Evolutionary conservation across 1,140 invertebrate genomes (phyloP).

Genomic region (Drosophila melanica): DNA sequence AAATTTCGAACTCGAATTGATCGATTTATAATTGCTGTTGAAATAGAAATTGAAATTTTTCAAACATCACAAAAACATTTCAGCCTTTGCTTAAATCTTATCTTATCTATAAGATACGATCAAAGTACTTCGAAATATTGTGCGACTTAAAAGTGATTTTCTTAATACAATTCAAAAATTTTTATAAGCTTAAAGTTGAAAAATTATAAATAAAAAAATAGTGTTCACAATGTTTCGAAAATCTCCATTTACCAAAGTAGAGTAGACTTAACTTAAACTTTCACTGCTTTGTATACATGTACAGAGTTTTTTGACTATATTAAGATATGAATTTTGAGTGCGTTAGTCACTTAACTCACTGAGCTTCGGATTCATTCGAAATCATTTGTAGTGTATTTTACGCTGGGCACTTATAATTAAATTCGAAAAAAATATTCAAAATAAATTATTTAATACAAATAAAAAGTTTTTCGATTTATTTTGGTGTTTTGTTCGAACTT

Average conservation of each 20-base stretch:
- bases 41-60: too few species aligned
- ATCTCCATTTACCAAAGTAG: not conserved
- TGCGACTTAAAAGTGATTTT: too few species aligned
- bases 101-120: too few species aligned
- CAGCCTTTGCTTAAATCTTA: too few species aligned
- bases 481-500: conserved; percentile 60
- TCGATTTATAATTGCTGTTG: too few species aligned
- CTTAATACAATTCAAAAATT: too few species aligned
- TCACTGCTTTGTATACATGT: not conserved
- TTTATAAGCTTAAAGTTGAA: too few species aligned
- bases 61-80: too few species aligned
- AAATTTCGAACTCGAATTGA: too few species aligned
- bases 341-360: not conserved
- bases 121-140: too few species aligned
- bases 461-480: conserved; percentile 81
- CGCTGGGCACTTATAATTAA: conserved; percentile 44
- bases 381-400: conserved; percentile 7
- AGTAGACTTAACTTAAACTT: not conserved
- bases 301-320: not conserved
- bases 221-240: not conserved
- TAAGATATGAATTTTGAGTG: conserved; percentile 6
- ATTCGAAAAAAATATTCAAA: conserved; percentile 50
- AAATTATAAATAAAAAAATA: not conserved
- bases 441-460: conserved; percentile 80
- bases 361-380: conserved; percentile 13